These are phyloP conservation scores for Vicugna pacos DNA, from an alignment of 2,113 vertebrate genomes.

Conservation along the genomic window DNA sequence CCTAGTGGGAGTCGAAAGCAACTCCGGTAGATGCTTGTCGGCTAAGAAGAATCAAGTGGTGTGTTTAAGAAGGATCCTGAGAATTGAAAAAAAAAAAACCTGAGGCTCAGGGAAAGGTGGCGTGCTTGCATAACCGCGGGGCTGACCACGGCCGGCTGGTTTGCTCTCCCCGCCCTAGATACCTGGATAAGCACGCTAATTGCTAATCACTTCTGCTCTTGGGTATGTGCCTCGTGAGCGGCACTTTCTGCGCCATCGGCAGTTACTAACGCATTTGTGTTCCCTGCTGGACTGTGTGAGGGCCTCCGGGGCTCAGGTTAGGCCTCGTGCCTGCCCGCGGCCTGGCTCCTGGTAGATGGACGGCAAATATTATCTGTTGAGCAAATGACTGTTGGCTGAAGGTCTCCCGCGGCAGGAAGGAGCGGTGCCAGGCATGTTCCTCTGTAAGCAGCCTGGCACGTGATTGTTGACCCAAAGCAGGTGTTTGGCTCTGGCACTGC, in stretches of 20 bases:
- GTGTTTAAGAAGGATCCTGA: neutral
- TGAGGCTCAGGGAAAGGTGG: neutral
- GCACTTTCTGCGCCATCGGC: rapidly evolving
- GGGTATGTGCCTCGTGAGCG: rapidly evolving
- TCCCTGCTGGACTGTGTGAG: rapidly evolving
- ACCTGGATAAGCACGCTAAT: rapidly evolving
- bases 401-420: neutral
- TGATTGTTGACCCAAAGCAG: neutral
- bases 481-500: rapidly evolving
- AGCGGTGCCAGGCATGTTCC: neutral
- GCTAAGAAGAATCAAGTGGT: too few relatives aligned
- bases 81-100: neutral
- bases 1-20: rapidly evolving
- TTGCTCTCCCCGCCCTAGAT: neutral
- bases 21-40: rapidly evolving
- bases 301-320: rapidly evolving
- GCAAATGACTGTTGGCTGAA: neutral
- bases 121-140: rapidly evolving
- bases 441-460: neutral
- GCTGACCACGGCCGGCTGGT: rapidly evolving
- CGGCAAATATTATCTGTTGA: rapidly evolving
- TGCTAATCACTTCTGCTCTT: neutral
- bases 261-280: rapidly evolving
- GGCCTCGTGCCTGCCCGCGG: rapidly evolving
- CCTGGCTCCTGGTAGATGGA: neutral